Evolutionary conservation across 1,140 invertebrate species (phyloP).

Genomic region (Heliconius melpomene): DNA sequence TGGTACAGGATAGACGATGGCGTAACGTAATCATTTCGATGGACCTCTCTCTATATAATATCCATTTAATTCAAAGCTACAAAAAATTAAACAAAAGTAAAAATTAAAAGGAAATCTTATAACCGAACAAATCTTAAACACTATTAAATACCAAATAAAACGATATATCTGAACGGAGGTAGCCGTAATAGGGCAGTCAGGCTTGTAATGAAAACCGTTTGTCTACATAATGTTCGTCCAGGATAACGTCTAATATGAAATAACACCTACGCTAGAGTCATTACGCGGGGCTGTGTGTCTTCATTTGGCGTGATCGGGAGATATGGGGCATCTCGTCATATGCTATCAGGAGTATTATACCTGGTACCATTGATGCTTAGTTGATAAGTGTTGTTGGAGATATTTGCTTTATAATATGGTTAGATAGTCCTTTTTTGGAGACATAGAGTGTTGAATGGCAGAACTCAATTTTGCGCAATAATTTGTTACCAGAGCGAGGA

Average conservation of each 20-base stretch:
- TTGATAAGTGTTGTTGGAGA: too few species aligned
- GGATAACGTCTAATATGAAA: conserved; percentile 73
- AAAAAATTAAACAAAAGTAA: not conserved
- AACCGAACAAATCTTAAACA: conserved; percentile 17
- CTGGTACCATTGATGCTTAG: not conserved
- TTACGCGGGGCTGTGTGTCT: conserved; percentile 59
- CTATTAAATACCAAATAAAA: conserved; percentile 23
- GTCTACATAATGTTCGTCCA: conserved; percentile 64
- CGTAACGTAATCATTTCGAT: too few species aligned
- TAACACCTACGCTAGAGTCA: conserved; percentile 59
- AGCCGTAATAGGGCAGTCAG: conserved; percentile 40
- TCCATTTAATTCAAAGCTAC: not conserved
- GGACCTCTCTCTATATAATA: not conserved
- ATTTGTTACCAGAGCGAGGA: too few species aligned
- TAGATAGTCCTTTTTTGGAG: too few species aligned
- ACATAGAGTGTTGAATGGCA: too few species aligned
- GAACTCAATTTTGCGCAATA: too few species aligned
- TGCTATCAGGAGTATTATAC: conserved; percentile 1
- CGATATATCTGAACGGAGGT: conserved; percentile 26
- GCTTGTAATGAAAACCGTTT: conserved; percentile 65
- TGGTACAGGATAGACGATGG: too few species aligned
- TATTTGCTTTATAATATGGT: not conserved
- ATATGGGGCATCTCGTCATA: conserved; percentile 43
- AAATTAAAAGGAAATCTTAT: not conserved
- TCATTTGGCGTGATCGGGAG: conserved; percentile 61